Evolutionary conservation across 2,113 vertebrate genomes (phyloP).

Genomic region (Ranitomeya imitator): DNA sequence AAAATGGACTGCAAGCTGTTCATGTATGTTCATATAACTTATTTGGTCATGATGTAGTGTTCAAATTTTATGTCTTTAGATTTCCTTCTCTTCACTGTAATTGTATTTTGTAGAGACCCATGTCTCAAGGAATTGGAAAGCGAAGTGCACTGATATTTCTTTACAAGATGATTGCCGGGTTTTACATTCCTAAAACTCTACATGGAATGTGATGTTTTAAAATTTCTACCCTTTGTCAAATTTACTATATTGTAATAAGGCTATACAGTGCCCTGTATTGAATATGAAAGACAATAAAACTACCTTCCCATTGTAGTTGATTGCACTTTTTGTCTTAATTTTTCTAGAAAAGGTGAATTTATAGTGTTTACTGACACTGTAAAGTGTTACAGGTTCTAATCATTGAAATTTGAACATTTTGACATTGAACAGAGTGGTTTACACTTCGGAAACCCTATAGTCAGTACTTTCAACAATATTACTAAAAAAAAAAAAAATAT

Average conservation of each 20-base stretch:
- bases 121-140: conserved; percentile 60
- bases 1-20: conserved; percentile 64
- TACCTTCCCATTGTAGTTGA: conserved; percentile 30
- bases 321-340: no score
- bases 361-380: no score
- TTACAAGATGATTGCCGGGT: conserved; percentile 43
- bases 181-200: conserved; percentile 45
- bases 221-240: conserved; percentile 1
- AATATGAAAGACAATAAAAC: conserved; percentile 43
- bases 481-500: no score
- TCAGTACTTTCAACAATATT: no score
- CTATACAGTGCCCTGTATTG: conserved; percentile 18
- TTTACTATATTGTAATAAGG: conserved; percentile 32
- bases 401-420: no score
- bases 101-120: conserved; percentile 66
- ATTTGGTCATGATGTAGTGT: conserved; percentile 71
- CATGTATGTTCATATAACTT: conserved; percentile 68
- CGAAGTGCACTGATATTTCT: conserved; percentile 4
- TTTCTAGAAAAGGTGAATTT: no score
- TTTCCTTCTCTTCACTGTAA: conserved; percentile 67
- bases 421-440: no score
- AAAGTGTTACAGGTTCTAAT: no score
- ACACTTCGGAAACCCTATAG: no score
- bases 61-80: conserved; percentile 70
- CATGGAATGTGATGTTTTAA: conserved; percentile 33